These are phyloP conservation scores for Dryadula phaetusa DNA, from an alignment of 2,888 invertebrate genomes.

Conservation along the genomic window DNA sequence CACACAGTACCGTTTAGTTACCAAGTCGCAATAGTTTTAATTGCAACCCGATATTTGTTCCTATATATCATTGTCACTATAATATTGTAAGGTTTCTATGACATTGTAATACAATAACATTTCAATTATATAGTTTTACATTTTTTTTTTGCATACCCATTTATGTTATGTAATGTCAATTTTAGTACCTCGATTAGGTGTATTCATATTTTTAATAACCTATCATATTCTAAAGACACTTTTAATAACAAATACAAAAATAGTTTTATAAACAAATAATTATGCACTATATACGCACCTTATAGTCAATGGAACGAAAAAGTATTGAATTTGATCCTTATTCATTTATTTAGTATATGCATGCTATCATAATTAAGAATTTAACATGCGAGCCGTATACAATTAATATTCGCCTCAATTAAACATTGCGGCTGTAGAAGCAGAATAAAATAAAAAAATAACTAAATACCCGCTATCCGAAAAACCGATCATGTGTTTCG, in stretches of 20 bases:
- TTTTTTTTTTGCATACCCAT: background rate
- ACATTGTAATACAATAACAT: constrained; percentile 26
- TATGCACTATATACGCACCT: too few relatives aligned
- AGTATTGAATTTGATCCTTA: constrained; percentile 5
- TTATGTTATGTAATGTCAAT: too few relatives aligned
- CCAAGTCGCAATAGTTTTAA: constrained; percentile 78
- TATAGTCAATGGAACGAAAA: constrained; percentile 9
- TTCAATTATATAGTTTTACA: background rate
- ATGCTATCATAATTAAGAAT: constrained; percentile 46
- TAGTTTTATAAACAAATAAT: too few relatives aligned
- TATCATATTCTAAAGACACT: background rate
- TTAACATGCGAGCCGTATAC: constrained; percentile 44
- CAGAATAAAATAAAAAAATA: constrained; percentile 61
- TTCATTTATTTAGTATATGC: constrained; percentile 16
- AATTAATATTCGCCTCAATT: constrained; percentile 52
- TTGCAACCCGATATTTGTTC: constrained; percentile 77
- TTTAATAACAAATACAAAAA: too few relatives aligned
- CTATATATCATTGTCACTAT: constrained; percentile 54
- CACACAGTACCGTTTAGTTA: constrained; percentile 64
- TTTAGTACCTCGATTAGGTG: background rate
- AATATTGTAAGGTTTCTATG: constrained; percentile 33
- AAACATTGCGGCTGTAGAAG: constrained; percentile 60
- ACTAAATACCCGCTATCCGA: constrained; percentile 56
- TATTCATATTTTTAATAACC: background rate
- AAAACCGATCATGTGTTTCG: constrained; percentile 80